Percentiles rank a stretch among this genome's conserved stretches.
phyloP scores from a whole-genome alignment of 2,888 invertebrate genomes.

The Limnephilus lunatus region DNA sequence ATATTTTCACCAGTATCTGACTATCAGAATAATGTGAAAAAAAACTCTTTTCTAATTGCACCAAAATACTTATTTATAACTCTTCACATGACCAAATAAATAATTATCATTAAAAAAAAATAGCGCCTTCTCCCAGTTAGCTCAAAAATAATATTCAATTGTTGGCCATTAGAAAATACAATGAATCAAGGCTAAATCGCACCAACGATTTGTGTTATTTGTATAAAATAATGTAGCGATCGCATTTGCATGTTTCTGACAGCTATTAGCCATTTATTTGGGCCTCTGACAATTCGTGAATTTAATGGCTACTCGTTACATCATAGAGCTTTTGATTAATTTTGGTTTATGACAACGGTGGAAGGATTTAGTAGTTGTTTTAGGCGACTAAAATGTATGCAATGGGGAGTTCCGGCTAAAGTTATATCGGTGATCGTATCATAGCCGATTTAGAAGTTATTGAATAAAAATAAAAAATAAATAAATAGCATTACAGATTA shows the following conservation, averaged over 20 bases:
- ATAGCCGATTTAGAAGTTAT: neutral
- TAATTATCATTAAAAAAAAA: neutral
- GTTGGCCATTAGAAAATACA: neutral
- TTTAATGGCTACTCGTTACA: neutral
- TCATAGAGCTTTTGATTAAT: neutral
- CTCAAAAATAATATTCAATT: neutral
- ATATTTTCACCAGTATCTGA: too few species aligned
- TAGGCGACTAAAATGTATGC: neutral
- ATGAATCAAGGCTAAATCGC: neutral
- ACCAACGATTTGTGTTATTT: neutral
- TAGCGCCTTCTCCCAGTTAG: neutral
- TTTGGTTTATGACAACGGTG: neutral
- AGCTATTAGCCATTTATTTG: constrained; percentile 10
- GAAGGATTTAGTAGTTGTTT: neutral
- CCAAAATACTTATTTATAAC: neutral
- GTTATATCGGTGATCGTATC: neutral
- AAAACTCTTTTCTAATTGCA: too few species aligned
- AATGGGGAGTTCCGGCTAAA: neutral
- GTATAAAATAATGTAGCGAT: neutral
- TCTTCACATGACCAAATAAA: neutral
- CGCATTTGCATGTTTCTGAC: constrained; percentile 22
- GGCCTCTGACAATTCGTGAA: neutral
- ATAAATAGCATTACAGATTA: neutral
- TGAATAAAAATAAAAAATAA: neutral
- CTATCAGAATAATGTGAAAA: too few species aligned